Evolutionary conservation across 2,113 vertebrate genomes (phyloP).

Genomic region (Siniperca chuatsi): DNA sequence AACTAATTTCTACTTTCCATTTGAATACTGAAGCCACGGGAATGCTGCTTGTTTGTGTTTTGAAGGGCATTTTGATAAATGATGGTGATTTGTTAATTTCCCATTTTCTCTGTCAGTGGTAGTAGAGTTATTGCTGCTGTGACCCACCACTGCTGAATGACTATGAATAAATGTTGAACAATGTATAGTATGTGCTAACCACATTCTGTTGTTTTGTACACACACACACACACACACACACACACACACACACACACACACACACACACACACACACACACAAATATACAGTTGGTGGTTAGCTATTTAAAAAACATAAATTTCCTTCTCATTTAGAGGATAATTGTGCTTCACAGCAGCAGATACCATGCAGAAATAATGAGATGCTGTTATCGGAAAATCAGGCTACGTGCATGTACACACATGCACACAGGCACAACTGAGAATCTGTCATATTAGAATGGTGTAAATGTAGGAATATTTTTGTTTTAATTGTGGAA

Average conservation of each 20-base stretch:
- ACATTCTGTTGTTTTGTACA: neutral
- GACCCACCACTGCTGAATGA: neutral
- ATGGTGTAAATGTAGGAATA: neutral
- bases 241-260: neutral
- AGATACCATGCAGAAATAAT: conserved; percentile 36
- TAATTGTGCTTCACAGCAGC: conserved; percentile 45
- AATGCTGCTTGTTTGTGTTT: conserved; percentile 14
- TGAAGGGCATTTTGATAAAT: conserved; percentile 12
- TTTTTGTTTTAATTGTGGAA: neutral
- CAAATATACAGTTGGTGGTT: neutral
- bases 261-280: neutral
- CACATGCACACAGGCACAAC: neutral
- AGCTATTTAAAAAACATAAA: conserved; percentile 19
- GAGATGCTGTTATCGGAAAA: conserved; percentile 21
- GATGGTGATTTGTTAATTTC: conserved; percentile 22
- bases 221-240: conserved; percentile 4
- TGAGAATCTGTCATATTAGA: neutral
- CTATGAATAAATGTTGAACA: conserved; percentile 6
- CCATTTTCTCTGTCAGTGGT: conserved; percentile 2
- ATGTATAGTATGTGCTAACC: neutral
- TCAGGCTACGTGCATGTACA: neutral
- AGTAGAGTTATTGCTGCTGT: conserved; percentile 1
- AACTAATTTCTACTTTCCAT: neutral
- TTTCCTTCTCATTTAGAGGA: conserved; percentile 45
- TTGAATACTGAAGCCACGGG: neutral